Percentiles rank a stretch among this genome's conserved stretches.
Conservation (phyloP, 2,888 invertebrate genomes). For the Himalopsyche anomala region DNA sequence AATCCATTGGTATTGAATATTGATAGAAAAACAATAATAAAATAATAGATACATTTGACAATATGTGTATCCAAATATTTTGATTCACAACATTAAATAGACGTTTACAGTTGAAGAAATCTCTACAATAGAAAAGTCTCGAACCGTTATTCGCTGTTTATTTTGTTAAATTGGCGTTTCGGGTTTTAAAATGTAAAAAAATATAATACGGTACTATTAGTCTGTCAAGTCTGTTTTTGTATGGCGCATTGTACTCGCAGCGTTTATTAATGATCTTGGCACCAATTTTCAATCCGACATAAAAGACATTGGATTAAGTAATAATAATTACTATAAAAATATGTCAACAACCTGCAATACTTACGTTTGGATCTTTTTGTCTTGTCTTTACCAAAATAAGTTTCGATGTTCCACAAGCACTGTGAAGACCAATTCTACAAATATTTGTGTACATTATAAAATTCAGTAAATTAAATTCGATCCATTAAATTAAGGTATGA, state of each 20-base stretch:
- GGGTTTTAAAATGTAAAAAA: slow-evolving; percentile 12
- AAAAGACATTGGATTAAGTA: slow-evolving; percentile 21
- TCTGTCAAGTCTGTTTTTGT: slow-evolving; percentile 23
- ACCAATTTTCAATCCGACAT: neutral
- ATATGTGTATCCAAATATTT: no score
- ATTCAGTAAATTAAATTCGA: no score
- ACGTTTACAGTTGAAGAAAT: slow-evolving; percentile 23
- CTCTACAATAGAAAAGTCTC: neutral
- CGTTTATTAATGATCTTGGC: slow-evolving; percentile 38
- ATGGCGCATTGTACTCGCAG: slow-evolving; percentile 3
- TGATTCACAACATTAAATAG: neutral
- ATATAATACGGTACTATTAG: slow-evolving; percentile 12
- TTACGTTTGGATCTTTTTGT: no score
- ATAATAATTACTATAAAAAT: neutral
- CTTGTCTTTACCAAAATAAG: no score
- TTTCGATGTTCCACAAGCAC: no score
- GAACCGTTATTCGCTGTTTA: slow-evolving; percentile 33
- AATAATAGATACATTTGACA: no score
- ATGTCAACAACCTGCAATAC: neutral
- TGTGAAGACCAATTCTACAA: no score
- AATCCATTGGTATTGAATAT: no score
- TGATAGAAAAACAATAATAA: no score
- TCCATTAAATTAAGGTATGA: no score
- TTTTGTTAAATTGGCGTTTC: slow-evolving; percentile 43
- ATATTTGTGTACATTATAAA: no score